These are phyloP conservation scores for Poeciliopsis paucimaculata DNA, from an alignment of 2,797 vertebrate genomes.

Conservation along the genomic window DNA sequence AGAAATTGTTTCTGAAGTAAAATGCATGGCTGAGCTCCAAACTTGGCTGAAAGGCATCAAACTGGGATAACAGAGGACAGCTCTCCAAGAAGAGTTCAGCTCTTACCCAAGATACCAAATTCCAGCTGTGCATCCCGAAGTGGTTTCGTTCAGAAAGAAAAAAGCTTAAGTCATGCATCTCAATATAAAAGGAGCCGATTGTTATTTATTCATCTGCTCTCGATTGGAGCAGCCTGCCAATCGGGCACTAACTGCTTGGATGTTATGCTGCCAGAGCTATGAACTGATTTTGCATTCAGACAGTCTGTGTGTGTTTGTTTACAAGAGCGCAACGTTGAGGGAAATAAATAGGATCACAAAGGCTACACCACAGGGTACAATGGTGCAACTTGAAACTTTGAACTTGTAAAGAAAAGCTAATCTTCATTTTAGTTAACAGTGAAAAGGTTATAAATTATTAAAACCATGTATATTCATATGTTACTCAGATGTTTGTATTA, in stretches of 20 bases:
- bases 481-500: not conserved
- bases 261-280: slow-evolving; percentile 29
- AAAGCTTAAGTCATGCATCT: slow-evolving; percentile 21
- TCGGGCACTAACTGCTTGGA: slow-evolving; percentile 19
- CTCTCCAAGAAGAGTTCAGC: slow-evolving; percentile 28
- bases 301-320: slow-evolving; percentile 19
- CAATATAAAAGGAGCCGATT: slow-evolving; percentile 22
- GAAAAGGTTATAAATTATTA: not conserved
- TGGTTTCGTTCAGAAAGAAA: slow-evolving; percentile 16
- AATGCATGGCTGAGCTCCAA: not conserved
- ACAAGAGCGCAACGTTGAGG: not conserved
- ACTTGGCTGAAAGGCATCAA: slow-evolving; percentile 17
- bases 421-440: not conserved
- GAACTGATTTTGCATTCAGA: slow-evolving; percentile 37
- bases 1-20: not conserved
- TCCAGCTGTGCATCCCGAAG: slow-evolving; percentile 8
- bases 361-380: not conserved
- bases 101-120: slow-evolving; percentile 5
- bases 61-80: slow-evolving; percentile 34
- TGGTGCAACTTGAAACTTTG: slow-evolving; percentile 11
- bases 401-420: not conserved
- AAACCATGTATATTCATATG: not conserved
- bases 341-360: slow-evolving; percentile 1
- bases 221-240: slow-evolving; percentile 13
- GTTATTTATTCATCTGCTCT: slow-evolving; percentile 44